phyloP scores from a whole-genome alignment of 2,113 vertebrate genomes.

The Corythoichthys intestinalis region DNA sequence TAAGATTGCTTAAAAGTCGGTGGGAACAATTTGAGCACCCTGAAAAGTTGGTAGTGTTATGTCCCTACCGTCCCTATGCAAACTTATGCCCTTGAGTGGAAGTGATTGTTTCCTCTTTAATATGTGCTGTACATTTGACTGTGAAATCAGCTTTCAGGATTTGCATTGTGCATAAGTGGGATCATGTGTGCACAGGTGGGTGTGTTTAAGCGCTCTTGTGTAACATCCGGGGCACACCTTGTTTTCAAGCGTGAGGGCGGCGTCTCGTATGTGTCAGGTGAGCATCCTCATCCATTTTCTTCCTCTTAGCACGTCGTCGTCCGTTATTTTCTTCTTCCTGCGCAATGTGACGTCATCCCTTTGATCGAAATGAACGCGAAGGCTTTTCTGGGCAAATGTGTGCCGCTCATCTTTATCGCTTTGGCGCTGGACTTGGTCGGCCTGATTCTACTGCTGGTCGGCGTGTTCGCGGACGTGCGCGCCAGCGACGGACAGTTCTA shows the following conservation, averaged over 20 bases:
- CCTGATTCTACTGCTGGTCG: slow-evolving; percentile 53
- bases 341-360: not conserved
- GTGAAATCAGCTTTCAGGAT: not conserved
- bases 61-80: not conserved
- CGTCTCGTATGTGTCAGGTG: not conserved
- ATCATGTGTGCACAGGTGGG: not conserved
- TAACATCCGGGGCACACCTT: not conserved
- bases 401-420: slow-evolving; percentile 46
- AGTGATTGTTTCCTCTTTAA: too few species aligned
- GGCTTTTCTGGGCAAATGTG: slow-evolving; percentile 45
- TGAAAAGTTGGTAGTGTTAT: too few species aligned
- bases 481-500: slow-evolving; percentile 48
- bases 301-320: not conserved
- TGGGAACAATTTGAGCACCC: too few species aligned
- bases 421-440: slow-evolving; percentile 9
- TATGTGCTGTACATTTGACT: not conserved
- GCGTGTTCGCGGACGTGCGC: slow-evolving; percentile 65
- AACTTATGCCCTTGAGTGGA: too few species aligned
- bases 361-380: slow-evolving; percentile 15
- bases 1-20: too few species aligned
- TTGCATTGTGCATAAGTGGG: not conserved
- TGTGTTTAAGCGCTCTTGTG: not conserved
- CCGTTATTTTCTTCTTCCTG: not conserved
- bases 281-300: not conserved
- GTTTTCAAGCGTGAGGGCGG: not conserved